Evolutionary conservation across 2,888 invertebrate genomes (phyloP).

Genomic region (Apamea sordens): DNA sequence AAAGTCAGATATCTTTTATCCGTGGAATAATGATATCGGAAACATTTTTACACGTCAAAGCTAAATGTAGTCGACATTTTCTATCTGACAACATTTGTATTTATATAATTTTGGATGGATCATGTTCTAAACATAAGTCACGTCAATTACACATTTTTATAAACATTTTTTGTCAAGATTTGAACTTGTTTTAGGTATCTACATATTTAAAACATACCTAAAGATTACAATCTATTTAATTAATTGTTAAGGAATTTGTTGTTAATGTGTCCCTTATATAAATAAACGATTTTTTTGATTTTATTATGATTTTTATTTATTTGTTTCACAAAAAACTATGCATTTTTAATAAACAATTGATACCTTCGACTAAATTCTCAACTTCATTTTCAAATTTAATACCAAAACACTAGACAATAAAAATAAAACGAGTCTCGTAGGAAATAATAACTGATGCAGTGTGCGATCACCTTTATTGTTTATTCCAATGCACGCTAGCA

Average conservation of each 20-base stretch:
- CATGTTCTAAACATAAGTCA: not conserved
- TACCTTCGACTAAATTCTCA: not conserved
- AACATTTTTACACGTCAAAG: not conserved
- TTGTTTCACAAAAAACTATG: too few species aligned
- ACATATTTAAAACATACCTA: not conserved
- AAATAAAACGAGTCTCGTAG: not conserved
- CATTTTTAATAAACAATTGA: too few species aligned
- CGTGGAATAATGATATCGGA: not conserved
- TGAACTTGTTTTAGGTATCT: not conserved
- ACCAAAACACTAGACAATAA: not conserved
- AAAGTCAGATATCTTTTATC: too few species aligned
- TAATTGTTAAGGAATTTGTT: too few species aligned
- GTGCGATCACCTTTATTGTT: conserved; percentile 6
- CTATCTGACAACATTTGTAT: not conserved
- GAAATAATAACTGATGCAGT: not conserved
- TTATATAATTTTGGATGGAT: not conserved
- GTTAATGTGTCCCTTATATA: too few species aligned
- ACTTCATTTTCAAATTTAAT: not conserved
- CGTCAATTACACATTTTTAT: not conserved
- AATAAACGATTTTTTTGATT: too few species aligned
- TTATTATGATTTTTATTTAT: too few species aligned
- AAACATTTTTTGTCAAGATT: not conserved
- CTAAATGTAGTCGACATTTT: not conserved
- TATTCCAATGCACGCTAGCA: conserved; percentile 7
- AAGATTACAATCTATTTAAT: not conserved